A percentile compares a stretch with the other conserved stretches of the same genome.
These are phyloP conservation scores for Periphyllus acericola DNA, from an alignment of 2,888 invertebrate genomes.

Conservation along the genomic window DNA sequence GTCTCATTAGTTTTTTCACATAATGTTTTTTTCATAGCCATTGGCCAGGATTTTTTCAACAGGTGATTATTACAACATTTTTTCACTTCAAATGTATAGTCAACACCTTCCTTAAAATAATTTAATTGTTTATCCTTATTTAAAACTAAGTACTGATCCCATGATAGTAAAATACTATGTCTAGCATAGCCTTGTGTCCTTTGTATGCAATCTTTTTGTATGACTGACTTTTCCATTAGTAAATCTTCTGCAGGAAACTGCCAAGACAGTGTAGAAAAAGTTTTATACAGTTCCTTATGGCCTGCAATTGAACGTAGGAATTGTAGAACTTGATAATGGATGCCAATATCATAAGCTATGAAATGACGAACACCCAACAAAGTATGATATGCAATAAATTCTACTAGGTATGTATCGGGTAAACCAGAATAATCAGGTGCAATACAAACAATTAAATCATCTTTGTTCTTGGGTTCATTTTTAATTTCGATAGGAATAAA, in stretches of 20 bases:
- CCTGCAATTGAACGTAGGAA: slow-evolving; percentile 68
- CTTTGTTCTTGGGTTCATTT: slow-evolving; percentile 65
- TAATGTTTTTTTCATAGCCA: slow-evolving; percentile 66
- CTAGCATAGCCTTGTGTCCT: slow-evolving; percentile 72
- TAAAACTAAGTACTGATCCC: slow-evolving; percentile 71
- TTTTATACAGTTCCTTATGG: slow-evolving; percentile 68
- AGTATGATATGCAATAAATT: slow-evolving; percentile 76
- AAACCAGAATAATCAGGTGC: slow-evolving; percentile 72
- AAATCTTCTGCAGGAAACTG: slow-evolving; percentile 75
- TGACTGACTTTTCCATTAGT: slow-evolving; percentile 68
- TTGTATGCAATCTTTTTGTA: slow-evolving; percentile 76
- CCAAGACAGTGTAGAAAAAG: slow-evolving; percentile 73
- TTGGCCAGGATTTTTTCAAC: slow-evolving; percentile 65
- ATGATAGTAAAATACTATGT: slow-evolving; percentile 69
- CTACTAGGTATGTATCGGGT: slow-evolving; percentile 72
- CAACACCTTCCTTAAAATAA: slow-evolving; percentile 10
- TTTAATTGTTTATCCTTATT: slow-evolving; percentile 42
- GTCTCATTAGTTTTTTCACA: slow-evolving; percentile 59
- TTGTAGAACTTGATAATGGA: slow-evolving; percentile 68
- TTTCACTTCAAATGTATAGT: slow-evolving; percentile 46
- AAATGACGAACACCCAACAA: slow-evolving; percentile 76
- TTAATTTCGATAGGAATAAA: slow-evolving; percentile 65
- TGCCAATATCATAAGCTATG: slow-evolving; percentile 74
- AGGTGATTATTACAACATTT: slow-evolving; percentile 67
- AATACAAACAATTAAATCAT: slow-evolving; percentile 74